A percentile compares a stretch with the other conserved stretches of the same genome.
Conservation (phyloP, 1,140 invertebrate genomes). For the Stratiolaelaps scimitus region DNA sequence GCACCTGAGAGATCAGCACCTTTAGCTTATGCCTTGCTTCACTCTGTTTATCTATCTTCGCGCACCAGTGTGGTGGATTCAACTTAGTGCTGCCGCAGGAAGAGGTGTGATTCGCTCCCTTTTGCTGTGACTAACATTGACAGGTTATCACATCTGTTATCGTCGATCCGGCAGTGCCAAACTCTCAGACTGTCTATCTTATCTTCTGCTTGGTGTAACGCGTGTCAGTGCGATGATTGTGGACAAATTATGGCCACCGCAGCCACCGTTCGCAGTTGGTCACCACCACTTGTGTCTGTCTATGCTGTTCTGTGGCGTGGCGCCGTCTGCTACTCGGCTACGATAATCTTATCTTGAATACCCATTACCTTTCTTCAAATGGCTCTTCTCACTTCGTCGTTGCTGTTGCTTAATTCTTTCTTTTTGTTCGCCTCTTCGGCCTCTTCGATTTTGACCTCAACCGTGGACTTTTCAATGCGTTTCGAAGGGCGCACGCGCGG, state of each 20-base stretch:
- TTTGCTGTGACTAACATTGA: neutral
- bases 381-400: neutral
- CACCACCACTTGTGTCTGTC: neutral
- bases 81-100: too few species aligned
- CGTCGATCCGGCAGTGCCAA: neutral
- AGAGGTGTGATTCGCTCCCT: neutral
- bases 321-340: too few species aligned
- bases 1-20: too few species aligned
- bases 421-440: too few species aligned
- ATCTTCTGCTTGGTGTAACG: slow-evolving; percentile 1
- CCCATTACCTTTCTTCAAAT: slow-evolving; percentile 24
- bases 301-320: too few species aligned
- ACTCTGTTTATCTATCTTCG: neutral
- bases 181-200: neutral
- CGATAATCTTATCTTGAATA: neutral
- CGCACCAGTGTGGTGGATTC: too few species aligned
- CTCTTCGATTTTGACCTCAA: too few species aligned
- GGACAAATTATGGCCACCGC: slow-evolving; percentile 25
- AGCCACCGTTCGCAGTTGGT: neutral
- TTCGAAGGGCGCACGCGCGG: too few species aligned
- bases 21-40: neutral
- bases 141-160: neutral
- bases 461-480: too few species aligned
- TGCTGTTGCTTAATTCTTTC: too few species aligned
- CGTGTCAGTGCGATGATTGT: slow-evolving; percentile 22